Evolutionary conservation across 2,797 vertebrate species (phyloP).

Genomic region (Acrossocheilus fasciatus): DNA sequence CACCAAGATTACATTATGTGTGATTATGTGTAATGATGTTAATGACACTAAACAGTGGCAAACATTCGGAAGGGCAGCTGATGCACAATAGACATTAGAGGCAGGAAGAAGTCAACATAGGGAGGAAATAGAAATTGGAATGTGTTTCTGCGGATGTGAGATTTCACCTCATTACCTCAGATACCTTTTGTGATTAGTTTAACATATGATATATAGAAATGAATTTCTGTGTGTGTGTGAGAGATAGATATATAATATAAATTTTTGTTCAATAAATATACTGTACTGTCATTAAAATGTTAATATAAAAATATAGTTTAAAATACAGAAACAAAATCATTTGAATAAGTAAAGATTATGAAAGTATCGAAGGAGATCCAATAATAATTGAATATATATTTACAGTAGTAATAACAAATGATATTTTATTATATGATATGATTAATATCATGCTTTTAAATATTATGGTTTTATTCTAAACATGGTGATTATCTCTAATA

Average conservation of each 20-base stretch:
- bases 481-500: no score
- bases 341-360: no score
- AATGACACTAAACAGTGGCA: conserved; percentile 53
- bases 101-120: conserved; percentile 12
- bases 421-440: no score
- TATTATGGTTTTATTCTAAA: no score
- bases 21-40: conserved; percentile 59
- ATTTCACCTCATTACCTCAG: neutral
- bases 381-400: no score
- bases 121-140: conserved; percentile 16
- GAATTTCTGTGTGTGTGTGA: neutral
- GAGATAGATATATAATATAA: neutral
- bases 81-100: conserved; percentile 39
- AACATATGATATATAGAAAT: neutral
- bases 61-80: conserved; percentile 30
- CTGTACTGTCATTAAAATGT: no score
- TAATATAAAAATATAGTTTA: no score
- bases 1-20: conserved; percentile 55
- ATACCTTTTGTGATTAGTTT: neutral
- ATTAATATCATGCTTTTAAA: no score
- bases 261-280: no score
- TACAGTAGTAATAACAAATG: no score
- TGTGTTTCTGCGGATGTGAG: neutral
- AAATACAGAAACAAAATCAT: no score
- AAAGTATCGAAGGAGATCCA: no score